Percentiles rank a stretch among this genome's conserved stretches.
Evolutionary conservation across 1,140 invertebrate genomes (phyloP).

Genomic region (Cardiocondyla obscurior): DNA sequence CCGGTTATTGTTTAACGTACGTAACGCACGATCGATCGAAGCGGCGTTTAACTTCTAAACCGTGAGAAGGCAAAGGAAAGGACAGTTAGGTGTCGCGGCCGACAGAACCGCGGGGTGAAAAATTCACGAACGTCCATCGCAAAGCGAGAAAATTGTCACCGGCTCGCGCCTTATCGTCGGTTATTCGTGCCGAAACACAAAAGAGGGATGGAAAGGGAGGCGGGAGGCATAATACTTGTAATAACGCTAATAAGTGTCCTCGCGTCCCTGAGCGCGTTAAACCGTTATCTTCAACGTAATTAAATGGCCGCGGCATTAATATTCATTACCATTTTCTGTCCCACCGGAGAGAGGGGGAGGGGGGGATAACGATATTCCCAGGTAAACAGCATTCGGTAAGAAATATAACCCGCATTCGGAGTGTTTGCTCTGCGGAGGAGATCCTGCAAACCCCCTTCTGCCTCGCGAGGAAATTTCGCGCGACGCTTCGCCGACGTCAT

Average conservation of each 20-base stretch:
- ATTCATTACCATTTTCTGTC: constrained; percentile 53
- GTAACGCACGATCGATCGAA: constrained; percentile 12
- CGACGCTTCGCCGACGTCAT: constrained; percentile 19
- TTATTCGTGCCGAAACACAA: background rate
- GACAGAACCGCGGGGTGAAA: too few species aligned
- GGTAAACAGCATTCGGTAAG: constrained; percentile 41
- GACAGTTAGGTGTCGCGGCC: too few species aligned
- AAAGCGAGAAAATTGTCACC: background rate
- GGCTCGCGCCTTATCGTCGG: background rate
- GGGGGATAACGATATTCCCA: constrained; percentile 24
- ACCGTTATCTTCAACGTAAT: constrained; percentile 43
- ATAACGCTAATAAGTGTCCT: background rate
- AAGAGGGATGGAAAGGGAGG: too few species aligned
- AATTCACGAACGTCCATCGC: too few species aligned
- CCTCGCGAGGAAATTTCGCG: constrained; percentile 41
- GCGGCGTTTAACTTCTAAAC: constrained; percentile 14
- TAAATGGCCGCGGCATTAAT: constrained; percentile 48
- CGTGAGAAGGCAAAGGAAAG: background rate
- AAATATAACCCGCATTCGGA: constrained; percentile 35
- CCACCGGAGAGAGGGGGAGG: too few species aligned
- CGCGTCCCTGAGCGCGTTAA: background rate
- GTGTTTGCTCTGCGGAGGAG: constrained; percentile 14
- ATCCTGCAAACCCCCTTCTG: background rate
- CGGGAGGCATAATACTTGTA: background rate
- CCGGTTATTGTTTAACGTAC: constrained; percentile 32